These are phyloP conservation scores for Karalla daura DNA, from an alignment of 2,797 vertebrate species.

Conservation along the genomic window DNA sequence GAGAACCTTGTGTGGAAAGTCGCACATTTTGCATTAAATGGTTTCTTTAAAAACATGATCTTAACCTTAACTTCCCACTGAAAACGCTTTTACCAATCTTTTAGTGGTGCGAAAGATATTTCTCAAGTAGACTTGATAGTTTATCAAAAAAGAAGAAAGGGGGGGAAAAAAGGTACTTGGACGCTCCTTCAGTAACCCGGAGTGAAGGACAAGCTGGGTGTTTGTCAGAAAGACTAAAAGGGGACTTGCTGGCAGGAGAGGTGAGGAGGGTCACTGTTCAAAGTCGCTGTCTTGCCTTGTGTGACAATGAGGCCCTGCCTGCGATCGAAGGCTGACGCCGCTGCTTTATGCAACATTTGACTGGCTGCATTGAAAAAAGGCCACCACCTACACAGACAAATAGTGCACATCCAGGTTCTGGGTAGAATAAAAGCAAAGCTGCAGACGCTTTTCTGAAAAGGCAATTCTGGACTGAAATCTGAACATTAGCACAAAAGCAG, in stretches of 20 bases:
- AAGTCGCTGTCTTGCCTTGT: background rate
- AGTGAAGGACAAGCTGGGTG: background rate
- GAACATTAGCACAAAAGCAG: too few species aligned
- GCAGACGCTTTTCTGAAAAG: background rate
- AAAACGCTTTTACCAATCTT: too few species aligned
- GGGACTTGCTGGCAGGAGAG: background rate
- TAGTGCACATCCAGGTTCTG: background rate
- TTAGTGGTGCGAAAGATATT: too few species aligned
- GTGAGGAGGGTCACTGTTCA: background rate
- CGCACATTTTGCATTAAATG: too few species aligned
- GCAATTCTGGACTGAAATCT: too few species aligned
- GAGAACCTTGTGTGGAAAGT: background rate
- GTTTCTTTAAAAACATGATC: too few species aligned
- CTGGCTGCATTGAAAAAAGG: background rate
- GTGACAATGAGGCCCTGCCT: background rate
- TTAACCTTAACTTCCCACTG: too few species aligned
- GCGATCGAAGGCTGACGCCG: too few species aligned
- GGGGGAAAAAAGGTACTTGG: too few species aligned
- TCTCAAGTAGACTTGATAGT: too few species aligned
- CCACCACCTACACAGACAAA: too few species aligned
- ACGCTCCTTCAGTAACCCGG: background rate
- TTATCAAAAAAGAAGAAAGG: too few species aligned
- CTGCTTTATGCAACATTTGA: background rate
- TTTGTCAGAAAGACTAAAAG: background rate
- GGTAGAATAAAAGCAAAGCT: background rate